phyloP scores from a whole-genome alignment of 1,140 invertebrate genomes.

The Hirudo medicinalis region DNA sequence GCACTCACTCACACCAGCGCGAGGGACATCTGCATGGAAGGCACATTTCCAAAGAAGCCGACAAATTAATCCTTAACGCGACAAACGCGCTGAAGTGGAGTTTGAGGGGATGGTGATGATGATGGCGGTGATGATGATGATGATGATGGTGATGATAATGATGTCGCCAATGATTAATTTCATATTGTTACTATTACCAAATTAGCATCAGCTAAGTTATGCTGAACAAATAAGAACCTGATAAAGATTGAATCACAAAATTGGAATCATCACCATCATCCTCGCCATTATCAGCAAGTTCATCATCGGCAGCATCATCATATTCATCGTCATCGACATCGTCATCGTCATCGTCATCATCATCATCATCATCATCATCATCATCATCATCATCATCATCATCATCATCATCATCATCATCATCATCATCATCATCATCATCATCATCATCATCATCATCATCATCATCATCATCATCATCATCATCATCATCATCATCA shows the following conservation, averaged over 20 bases:
- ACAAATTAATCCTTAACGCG: no score
- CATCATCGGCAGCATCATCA: neutral
- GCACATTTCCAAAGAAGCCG: no score
- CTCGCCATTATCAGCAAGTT: neutral
- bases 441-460: neutral
- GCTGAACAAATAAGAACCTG: no score
- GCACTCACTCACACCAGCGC: no score
- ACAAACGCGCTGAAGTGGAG: neutral
- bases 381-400: constrained; percentile 1
- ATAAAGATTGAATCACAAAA: neutral
- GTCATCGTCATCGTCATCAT: constrained; percentile 4
- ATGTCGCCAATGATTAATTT: neutral
- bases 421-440: neutral
- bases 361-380: neutral
- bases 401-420: neutral
- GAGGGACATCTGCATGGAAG: no score
- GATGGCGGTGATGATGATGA: constrained; percentile 15
- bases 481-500: neutral
- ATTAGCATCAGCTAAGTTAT: no score
- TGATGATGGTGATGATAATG: constrained; percentile 8
- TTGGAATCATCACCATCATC: neutral
- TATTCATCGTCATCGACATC: neutral
- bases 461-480: neutral
- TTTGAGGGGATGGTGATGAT: constrained; percentile 14
- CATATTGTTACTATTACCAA: neutral